Base-by-base conservation (phyloP, 2,888 invertebrate species). In the Neoascia interrupta region DNA sequence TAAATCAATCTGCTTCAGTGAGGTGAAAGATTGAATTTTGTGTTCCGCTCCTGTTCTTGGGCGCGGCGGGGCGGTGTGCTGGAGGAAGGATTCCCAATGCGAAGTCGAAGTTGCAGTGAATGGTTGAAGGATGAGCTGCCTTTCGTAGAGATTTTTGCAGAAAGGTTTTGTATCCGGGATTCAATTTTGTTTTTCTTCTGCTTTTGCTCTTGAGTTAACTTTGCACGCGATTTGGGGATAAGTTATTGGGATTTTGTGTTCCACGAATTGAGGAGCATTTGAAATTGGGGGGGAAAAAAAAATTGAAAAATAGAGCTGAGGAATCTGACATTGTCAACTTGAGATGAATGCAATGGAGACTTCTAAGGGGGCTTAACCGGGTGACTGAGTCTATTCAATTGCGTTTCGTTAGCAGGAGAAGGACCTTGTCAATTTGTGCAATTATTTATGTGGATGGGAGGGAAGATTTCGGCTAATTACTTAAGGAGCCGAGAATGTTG, bases 1-100 rank as follows among this genome's bases (percentile, higher is more conserved):
- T 76, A 76, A 72, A 76, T 76, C 76, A 76, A 76, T 76, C 76
- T 72, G 76, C 76, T 76, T 66, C 76, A 76, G 70, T 76, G 76
- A 76, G 70, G 70, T 76, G 64, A 70, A 76, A 76, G 76, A 76
- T 76, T 76, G 76, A 76, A 76, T 72, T 76, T 70, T 54, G 64
- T 72, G 64, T 72, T 70, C 53, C n/a, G 31, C n/a, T 58, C 16
- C 47, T 53, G 54, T 66, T 66, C 39, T 13, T 19, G 10, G 15
- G 56, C 5, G 0, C 36, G 10, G 23, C 15, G 34, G 26, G 49
- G n/a, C n/a, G n/a, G n/a, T n/a, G 15, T 11, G 28, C 51, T 43
- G 34, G 18, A 43, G 58, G 21, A 21, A 21, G 28, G 39, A 54
- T 61, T 49, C 16, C 28, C 23, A 13, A 61, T 56, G n/a, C 53